Percentiles rank a stretch among this genome's conserved stretches.
Conservation (phyloP, 2,113 vertebrate species). For the Mixornis gularis region DNA sequence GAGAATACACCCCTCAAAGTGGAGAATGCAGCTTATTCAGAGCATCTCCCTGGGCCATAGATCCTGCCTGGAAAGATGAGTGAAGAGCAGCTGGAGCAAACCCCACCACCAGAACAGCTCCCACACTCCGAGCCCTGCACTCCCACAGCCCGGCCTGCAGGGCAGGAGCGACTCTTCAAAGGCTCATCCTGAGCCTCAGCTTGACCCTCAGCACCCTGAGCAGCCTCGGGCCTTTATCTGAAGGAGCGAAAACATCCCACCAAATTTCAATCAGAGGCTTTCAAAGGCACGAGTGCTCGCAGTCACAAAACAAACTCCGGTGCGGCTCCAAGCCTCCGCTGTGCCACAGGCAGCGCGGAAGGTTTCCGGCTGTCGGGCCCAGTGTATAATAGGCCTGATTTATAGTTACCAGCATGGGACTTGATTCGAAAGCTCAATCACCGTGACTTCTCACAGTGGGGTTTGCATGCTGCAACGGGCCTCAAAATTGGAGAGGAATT, state of each 20-base stretch:
- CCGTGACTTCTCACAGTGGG: conserved; percentile 76
- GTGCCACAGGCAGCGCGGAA: conserved; percentile 24
- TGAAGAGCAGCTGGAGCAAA: not conserved
- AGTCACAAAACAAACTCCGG: not conserved
- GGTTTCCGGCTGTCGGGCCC: conserved; percentile 61
- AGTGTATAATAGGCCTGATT: conserved; percentile 76
- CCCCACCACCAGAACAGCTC: not conserved
- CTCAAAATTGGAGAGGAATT: conserved; percentile 84
- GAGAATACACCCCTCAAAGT: not conserved
- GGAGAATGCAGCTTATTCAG: not conserved
- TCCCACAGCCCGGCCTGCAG: not conserved
- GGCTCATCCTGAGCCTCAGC: not conserved
- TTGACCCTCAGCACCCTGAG: not conserved
- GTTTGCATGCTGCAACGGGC: conserved; percentile 72
- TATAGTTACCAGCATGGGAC: conserved; percentile 79
- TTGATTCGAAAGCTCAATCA: conserved; percentile 79
- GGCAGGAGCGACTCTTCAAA: not conserved
- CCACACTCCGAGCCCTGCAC: not conserved
- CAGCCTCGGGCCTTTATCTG: not conserved
- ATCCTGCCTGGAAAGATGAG: not conserved
- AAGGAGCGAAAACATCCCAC: conserved; percentile 17
- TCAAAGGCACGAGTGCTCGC: not conserved
- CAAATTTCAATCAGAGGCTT: not conserved
- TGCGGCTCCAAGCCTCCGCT: conserved; percentile 31
- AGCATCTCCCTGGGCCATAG: not conserved